Conservation (phyloP, 2,888 invertebrate species). For the Apeira syringaria region DNA sequence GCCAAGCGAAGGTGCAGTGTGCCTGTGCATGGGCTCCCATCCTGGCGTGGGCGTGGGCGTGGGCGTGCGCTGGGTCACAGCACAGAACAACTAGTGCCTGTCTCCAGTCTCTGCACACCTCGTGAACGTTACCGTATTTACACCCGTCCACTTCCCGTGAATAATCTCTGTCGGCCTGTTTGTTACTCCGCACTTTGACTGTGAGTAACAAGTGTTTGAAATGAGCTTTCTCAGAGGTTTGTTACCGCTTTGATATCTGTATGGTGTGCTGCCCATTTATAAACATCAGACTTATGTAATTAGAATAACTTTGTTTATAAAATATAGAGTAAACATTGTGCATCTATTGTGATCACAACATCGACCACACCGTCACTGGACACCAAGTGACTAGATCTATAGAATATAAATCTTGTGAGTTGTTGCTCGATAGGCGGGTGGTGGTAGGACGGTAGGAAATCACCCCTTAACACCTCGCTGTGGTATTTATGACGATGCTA, state of each 20-base stretch:
- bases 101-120: constrained; percentile 22
- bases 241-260: constrained; percentile 10
- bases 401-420: too few species aligned
- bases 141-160: constrained; percentile 36
- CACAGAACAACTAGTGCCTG: background rate
- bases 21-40: constrained; percentile 35
- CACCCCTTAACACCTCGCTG: too few species aligned
- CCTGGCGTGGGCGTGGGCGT: constrained; percentile 1
- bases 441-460: too few species aligned
- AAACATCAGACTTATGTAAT: too few species aligned
- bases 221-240: constrained; percentile 20
- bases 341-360: too few species aligned
- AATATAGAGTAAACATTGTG: too few species aligned
- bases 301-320: background rate
- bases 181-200: constrained; percentile 11
- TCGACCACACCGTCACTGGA: too few species aligned
- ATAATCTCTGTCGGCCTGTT: constrained; percentile 16
- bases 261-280: background rate
- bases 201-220: constrained; percentile 2
- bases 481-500: too few species aligned
- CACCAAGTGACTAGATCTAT: too few species aligned
- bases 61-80: too few species aligned
- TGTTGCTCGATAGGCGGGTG: too few species aligned
- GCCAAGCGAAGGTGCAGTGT: constrained; percentile 36
- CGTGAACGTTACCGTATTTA: constrained; percentile 40